phyloP scores from a whole-genome alignment of 2,113 vertebrate species.

The Gymnocephalus cernua region DNA sequence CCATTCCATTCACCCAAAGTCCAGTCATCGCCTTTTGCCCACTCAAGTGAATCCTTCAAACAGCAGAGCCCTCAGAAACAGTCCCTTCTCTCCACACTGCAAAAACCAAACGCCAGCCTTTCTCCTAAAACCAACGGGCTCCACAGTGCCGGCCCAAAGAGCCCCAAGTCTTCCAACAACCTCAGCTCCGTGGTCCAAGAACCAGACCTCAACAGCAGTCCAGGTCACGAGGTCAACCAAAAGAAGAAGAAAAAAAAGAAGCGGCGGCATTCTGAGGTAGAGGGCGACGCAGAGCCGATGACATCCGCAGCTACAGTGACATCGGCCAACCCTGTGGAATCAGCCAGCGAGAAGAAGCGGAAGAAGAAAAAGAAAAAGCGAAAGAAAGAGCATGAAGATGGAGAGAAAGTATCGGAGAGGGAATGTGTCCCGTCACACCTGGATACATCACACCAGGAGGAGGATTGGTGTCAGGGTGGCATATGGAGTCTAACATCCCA shows the following conservation, averaged over 20 bases:
- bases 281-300: constrained; percentile 22
- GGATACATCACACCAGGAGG: constrained; percentile 72
- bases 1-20: constrained; percentile 80
- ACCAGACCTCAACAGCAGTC: constrained; percentile 29
- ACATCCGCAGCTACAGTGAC: not conserved
- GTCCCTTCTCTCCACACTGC: constrained; percentile 52
- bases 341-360: constrained; percentile 62
- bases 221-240: constrained; percentile 27
- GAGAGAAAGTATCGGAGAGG: constrained; percentile 26
- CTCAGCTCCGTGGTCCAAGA: constrained; percentile 32
- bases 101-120: constrained; percentile 64
- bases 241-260: constrained; percentile 83
- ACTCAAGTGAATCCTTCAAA: constrained; percentile 68
- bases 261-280: constrained; percentile 74
- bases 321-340: not conserved
- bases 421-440: constrained; percentile 69
- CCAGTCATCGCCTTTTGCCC: constrained; percentile 65
- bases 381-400: constrained; percentile 38
- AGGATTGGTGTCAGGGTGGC: constrained; percentile 83
- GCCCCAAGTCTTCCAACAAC: constrained; percentile 66
- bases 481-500: constrained; percentile 73
- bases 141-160: constrained; percentile 59
- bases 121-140: constrained; percentile 72
- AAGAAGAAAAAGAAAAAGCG: constrained; percentile 76
- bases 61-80: constrained; percentile 73